Evolutionary conservation across 2,113 vertebrate species (phyloP), one percentile per base, ranked within the genome.

Genomic region (Promerops cafer): DNA sequence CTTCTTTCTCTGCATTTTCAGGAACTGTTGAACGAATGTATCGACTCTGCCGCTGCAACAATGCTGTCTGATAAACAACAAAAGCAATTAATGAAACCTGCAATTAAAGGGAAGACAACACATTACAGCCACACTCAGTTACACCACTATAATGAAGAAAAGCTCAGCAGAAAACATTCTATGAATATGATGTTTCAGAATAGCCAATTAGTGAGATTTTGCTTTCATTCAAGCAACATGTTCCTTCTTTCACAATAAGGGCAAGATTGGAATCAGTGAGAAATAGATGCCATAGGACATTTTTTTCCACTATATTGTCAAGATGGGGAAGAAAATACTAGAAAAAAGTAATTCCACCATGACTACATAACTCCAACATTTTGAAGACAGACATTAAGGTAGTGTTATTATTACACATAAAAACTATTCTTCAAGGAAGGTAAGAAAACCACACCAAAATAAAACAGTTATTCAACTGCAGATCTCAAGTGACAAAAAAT

Each of bases 21-120:
- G 99, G 99, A 94, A 99, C 98, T 1, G 99, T 99, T n/a, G 99
- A 98, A 91, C 88, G 98, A 35, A 98, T n/a, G 8, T 99, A 99
- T 53, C 99, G 98, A 77, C 98, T 98, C 85, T 99, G 99, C 7
- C 99, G 98, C 77, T 98, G 98, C 97, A 99, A 53, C 70, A 98
- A 98, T 27, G 98, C 98, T 45, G 98, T 99, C 99, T 99, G 97
- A 40, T 66, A 93, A 96, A 74, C 87, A 93, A 94, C 83, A 71
- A 83, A 65, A 86, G 54, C 72, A 79, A 49, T 61, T 18, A 89
- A 49, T 44, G 40, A 94, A 75, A n/a, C 9, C 49, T 42, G 26
- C 61, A 87, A 44, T 64, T 64, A 75, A 61, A 92, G 13, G 37
- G 65, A 66, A 45, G 28, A 50, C 5, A 9, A 61, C 14, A 76